These are phyloP conservation scores for Callospermophilus lateralis DNA, from an alignment of 2,113 vertebrate genomes.

Conservation along the genomic window DNA sequence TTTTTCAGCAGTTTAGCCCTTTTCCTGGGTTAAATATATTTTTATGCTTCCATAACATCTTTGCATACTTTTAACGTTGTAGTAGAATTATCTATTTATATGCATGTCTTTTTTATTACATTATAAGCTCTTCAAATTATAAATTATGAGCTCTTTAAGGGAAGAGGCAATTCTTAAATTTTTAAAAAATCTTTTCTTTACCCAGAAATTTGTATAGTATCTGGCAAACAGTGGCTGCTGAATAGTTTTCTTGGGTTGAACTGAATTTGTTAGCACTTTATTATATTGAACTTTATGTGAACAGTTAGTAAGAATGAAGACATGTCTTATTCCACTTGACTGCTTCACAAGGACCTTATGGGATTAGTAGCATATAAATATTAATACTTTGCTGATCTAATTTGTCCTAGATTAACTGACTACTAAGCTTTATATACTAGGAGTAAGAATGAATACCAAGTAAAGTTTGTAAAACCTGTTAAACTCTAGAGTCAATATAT, in stretches of 20 bases:
- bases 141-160: not conserved
- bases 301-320: constrained; percentile 21
- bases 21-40: constrained; percentile 33
- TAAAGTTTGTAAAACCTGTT: constrained; percentile 51
- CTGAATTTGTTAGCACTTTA: not conserved
- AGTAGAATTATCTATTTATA: not conserved
- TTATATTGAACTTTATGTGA: not conserved
- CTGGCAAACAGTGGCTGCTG: not conserved
- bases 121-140: not conserved
- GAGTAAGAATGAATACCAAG: constrained; percentile 35
- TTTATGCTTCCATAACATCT: not conserved
- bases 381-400: not conserved
- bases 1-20: constrained; percentile 4
- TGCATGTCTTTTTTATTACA: not conserved
- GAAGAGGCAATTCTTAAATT: not conserved
- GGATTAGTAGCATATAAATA: constrained; percentile 17
- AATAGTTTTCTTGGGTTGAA: constrained; percentile 35
- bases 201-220: not conserved
- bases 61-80: not conserved
- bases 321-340: not conserved
- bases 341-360: not conserved
- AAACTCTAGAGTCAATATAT: constrained; percentile 41
- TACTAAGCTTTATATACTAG: not conserved
- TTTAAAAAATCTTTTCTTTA: not conserved
- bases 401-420: not conserved